Evolutionary conservation across 2,113 vertebrate genomes (phyloP), one percentile per base, ranked within the genome.

Genomic region (human): DNA sequence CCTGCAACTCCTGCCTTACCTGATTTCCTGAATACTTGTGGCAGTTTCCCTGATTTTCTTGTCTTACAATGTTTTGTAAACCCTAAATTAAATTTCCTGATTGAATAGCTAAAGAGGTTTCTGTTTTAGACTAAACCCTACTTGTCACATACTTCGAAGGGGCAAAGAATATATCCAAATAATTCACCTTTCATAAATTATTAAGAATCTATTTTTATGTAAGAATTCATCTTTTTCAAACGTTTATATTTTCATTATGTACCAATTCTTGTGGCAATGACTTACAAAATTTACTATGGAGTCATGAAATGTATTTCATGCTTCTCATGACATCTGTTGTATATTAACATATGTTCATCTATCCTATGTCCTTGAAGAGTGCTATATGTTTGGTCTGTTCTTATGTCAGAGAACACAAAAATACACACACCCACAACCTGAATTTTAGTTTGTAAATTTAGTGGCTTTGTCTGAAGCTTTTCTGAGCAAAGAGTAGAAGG

Each of bases 201-300:
- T 27, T 55, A 81, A 94, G 23, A 9, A 38, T 82, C 52, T 76
- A 38, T 75, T 93, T 93, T 27, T 4, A 14, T 27, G 38, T 72
- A 85, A 6, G 57, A 97, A 59, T 50, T 93, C 6, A 61, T 43
- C 32, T 50, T 90, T 93, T 94, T 48, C 18, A 79, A 76, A 30
- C n/a, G 59, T 43, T 93, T 88, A 70, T 94, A 57, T 90, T 96
- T 95, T 82, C 38, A 73, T 73, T 73, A 35, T 70, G 17, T 85
- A 64, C 23, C 52, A 59, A 22, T 81, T 78, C 45, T 96, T 92
- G 50, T 57, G 27, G 43, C 48, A 96, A 52, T 38, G 68, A 85
- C 50, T 43, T 85, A 89, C 6, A 95, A 91, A 85, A 80, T 40
- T 9, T 43, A 50, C 8, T 85, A 52, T 7, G 27, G 16, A 45